A percentile compares a stretch with the other conserved stretches of the same genome.
Conservation (phyloP, 2,797 vertebrate genomes). For the Bryconaethiops microstoma region DNA sequence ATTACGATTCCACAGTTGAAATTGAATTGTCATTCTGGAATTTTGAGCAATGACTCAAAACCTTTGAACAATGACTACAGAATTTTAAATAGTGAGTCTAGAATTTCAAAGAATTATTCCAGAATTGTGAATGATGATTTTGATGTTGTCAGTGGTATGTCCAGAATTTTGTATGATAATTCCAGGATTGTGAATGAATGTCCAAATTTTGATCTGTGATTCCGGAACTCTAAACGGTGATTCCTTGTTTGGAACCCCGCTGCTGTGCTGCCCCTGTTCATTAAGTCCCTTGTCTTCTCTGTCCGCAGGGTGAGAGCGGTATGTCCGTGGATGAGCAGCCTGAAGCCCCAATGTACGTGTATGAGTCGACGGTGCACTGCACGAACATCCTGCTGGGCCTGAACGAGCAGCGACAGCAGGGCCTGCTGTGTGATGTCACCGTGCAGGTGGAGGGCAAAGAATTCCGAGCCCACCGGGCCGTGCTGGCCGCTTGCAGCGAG, state of each 20-base stretch:
- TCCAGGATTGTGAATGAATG: too few relatives aligned
- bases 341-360: constrained; percentile 99
- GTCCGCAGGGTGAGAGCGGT: constrained; percentile 94
- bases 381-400: constrained; percentile 99
- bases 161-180: too few relatives aligned
- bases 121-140: background rate
- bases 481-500: constrained; percentile 97
- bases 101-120: background rate
- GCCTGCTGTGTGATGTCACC: constrained; percentile 99
- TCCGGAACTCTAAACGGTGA: background rate
- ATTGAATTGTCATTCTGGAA: background rate
- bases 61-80: background rate
- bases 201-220: too few relatives aligned
- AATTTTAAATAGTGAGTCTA: background rate
- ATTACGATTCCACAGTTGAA: background rate
- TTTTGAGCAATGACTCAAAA: background rate
- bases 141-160: too few relatives aligned
- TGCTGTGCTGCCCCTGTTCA: background rate
- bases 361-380: constrained; percentile 99
- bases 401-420: constrained; percentile 98
- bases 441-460: constrained; percentile 96
- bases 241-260: background rate
- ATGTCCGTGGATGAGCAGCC: constrained; percentile 99
- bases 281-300: constrained; percentile 49
- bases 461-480: constrained; percentile 96